Conservation (phyloP, 1,140 invertebrate species). For the Bathynomus jamesi region DNA sequence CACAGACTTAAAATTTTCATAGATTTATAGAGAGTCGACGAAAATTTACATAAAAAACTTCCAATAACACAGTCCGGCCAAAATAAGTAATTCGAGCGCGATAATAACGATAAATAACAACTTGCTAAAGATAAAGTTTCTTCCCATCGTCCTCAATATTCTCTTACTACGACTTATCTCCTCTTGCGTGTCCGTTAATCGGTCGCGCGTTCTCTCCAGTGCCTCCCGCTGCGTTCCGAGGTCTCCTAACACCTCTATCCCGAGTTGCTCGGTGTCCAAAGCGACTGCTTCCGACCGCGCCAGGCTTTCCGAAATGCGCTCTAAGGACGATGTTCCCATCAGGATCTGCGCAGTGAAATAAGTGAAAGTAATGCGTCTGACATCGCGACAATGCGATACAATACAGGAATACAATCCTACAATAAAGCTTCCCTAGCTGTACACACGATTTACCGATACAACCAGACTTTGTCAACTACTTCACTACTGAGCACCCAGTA, state of each 20-base stretch:
- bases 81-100: slow-evolving; percentile 53
- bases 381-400: too few relatives aligned
- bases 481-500: too few relatives aligned
- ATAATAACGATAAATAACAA: slow-evolving; percentile 59
- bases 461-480: too few relatives aligned
- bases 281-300: slow-evolving; percentile 45
- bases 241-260: slow-evolving; percentile 63
- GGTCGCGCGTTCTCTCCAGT: slow-evolving; percentile 52
- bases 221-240: slow-evolving; percentile 56
- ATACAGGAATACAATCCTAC: too few relatives aligned
- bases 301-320: slow-evolving; percentile 57
- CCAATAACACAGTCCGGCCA: slow-evolving; percentile 53
- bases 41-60: slow-evolving; percentile 53
- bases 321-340: slow-evolving; percentile 52
- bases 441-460: too few relatives aligned
- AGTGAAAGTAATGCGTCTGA: not conserved
- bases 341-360: slow-evolving; percentile 41
- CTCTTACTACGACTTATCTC: slow-evolving; percentile 52
- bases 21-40: too few relatives aligned
- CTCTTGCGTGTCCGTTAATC: slow-evolving; percentile 55
- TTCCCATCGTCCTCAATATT: slow-evolving; percentile 54
- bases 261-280: slow-evolving; percentile 67
- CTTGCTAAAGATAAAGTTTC: slow-evolving; percentile 58
- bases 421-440: too few relatives aligned
- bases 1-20: too few relatives aligned